These are phyloP conservation scores for Tetragonula carbonaria DNA, from an alignment of 2,888 invertebrate species.

Conservation along the genomic window DNA sequence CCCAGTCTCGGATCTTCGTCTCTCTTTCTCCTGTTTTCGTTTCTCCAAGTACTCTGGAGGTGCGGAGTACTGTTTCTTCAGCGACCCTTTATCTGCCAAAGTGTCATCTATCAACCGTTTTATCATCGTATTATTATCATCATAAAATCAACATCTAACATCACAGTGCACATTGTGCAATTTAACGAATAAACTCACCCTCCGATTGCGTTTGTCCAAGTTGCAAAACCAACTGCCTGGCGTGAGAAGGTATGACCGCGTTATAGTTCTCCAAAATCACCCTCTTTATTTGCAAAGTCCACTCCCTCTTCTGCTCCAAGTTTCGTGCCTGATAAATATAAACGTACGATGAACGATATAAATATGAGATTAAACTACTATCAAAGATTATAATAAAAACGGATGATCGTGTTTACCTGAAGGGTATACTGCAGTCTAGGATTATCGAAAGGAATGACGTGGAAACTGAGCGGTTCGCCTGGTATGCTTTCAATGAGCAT, in stretches of 20 bases:
- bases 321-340: conserved; percentile 87
- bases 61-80: conserved; percentile 91
- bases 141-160: background rate
- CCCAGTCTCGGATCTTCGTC: conserved; percentile 88
- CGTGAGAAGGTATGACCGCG: conserved; percentile 97
- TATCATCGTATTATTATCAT: too few relatives aligned
- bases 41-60: conserved; percentile 94
- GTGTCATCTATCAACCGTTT: conserved; percentile 86
- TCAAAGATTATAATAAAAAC: background rate
- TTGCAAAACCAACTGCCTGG: conserved; percentile 95
- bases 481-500: conserved; percentile 98
- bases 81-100: conserved; percentile 87
- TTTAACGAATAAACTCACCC: conserved; percentile 82
- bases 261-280: conserved; percentile 97
- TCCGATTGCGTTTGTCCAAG: conserved; percentile 91
- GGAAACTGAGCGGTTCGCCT: conserved; percentile 97
- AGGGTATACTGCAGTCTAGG: conserved; percentile 95
- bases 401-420: conserved; percentile 85
- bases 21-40: conserved; percentile 90
- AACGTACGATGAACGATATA: conserved; percentile 16
- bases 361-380: background rate
- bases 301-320: conserved; percentile 93
- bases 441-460: conserved; percentile 98
- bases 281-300: conserved; percentile 92
- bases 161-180: background rate